phyloP scores from a whole-genome alignment of 2,113 vertebrate species.

The Calidris pygmaea region DNA sequence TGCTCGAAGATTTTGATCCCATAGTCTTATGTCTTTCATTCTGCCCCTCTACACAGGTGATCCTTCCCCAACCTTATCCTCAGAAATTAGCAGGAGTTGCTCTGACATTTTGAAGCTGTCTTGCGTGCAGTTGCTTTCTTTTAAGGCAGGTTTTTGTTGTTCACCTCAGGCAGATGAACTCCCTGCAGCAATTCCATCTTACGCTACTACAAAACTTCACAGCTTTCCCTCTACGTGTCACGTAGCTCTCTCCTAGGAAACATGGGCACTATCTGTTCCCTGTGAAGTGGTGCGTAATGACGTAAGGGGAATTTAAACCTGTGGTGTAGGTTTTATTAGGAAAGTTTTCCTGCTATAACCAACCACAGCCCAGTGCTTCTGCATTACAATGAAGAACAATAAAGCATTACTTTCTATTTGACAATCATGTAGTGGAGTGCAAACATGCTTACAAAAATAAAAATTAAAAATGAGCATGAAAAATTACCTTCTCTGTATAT shows the following conservation, averaged over 20 bases:
- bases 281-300: not conserved
- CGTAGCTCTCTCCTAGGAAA: rapidly evolving
- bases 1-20: not conserved
- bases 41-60: not conserved
- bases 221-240: not conserved
- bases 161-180: not conserved
- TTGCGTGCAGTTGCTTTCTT: not conserved
- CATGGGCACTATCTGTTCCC: not conserved
- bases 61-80: not conserved
- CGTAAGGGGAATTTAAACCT: not conserved
- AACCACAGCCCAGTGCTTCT: not conserved
- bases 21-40: not conserved
- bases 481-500: not conserved
- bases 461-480: not conserved
- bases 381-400: not conserved
- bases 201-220: not conserved
- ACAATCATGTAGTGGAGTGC: not conserved
- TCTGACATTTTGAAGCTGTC: not conserved
- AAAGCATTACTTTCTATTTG: not conserved
- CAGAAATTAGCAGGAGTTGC: not conserved
- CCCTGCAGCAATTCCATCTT: not conserved
- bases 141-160: not conserved
- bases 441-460: not conserved
- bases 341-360: not conserved
- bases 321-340: not conserved